These are phyloP conservation scores for Huso huso DNA, from an alignment of 2,797 vertebrate genomes.

Conservation along the genomic window DNA sequence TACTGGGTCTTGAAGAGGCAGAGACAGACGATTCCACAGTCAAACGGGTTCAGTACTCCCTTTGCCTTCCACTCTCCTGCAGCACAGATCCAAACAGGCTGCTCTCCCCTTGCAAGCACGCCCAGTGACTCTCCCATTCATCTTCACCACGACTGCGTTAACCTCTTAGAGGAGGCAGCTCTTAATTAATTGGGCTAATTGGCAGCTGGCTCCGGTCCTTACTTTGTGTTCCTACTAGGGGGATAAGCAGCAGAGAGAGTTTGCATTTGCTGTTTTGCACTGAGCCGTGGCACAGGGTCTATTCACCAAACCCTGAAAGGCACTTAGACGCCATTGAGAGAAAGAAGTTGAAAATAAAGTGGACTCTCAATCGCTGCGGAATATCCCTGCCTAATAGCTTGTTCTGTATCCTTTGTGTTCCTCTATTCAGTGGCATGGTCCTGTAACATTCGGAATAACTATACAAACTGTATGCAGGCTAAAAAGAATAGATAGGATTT, in stretches of 20 bases:
- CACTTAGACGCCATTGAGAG: conserved; percentile 21
- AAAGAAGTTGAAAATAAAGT: conserved; percentile 38
- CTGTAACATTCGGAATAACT: conserved; percentile 17
- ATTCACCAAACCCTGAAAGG: conserved; percentile 38
- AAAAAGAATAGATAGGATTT: too few relatives aligned
- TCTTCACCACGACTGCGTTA: background rate
- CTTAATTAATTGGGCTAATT: conserved; percentile 89
- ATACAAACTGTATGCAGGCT: too few relatives aligned
- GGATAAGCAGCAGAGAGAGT: conserved; percentile 39
- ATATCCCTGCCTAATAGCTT: conserved; percentile 61
- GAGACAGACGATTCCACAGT: too few relatives aligned
- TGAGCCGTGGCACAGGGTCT: conserved; percentile 14
- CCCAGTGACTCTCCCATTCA: conserved; percentile 24
- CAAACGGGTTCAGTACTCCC: too few relatives aligned
- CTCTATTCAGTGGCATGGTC: conserved; percentile 36
- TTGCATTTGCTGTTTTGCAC: conserved; percentile 36
- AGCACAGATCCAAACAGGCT: too few relatives aligned
- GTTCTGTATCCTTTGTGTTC: conserved; percentile 48
- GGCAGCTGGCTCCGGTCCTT: conserved; percentile 79
- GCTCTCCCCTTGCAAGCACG: too few relatives aligned
- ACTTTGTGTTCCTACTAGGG: conserved; percentile 18
- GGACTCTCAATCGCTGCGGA: conserved; percentile 61
- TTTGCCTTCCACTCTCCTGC: too few relatives aligned
- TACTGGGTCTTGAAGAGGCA: too few relatives aligned
- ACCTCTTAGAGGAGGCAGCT: conserved; percentile 42